Base-by-base conservation (phyloP, 1,140 invertebrate species). In the Condylostylus longicornis region DNA sequence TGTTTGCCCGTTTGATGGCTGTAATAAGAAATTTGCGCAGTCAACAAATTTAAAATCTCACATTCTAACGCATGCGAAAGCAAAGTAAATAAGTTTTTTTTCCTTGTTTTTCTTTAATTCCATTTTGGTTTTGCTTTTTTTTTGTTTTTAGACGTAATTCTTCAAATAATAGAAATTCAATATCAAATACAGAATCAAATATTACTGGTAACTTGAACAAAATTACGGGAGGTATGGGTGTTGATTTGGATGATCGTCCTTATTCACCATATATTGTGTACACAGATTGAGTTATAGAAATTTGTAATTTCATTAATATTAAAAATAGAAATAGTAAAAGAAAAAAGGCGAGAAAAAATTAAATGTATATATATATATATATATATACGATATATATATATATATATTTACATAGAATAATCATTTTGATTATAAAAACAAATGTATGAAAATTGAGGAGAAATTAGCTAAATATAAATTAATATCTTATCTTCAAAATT, bases 1-100 rank as follows among this genome's bases (percentile, higher is more conserved):
- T 58, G 91, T 96, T 19, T 97, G 93, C 70, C 93, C 91, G 0
- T 97, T 97, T 66, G 91, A 97, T 63, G 89, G 88, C 18, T 98
- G 93, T 65, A 95, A 90, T 61, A 97, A 97, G 67, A 96, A 96
- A 58, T 98, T 98, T 70, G 93, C 93, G 20, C 93, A 97, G 66
- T 93, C 88, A 23, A 97, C 91, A 44, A 98, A 97, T 65, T 70
- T 98, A 18, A 97, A 98, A 63, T 96, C 91, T 48, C 93, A 97
- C 63, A 95, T 97, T 65, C 70, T 97, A 48, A 98, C 93, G 37
- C 93, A 97, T 65, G 89, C 91, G 37, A 96, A 96, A 70, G 83
- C 87, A 44, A 91, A 91, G 80, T 82, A 53, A 67, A 72, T 73
- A 47, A 42, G 8, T 19, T n/a, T 22, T 34, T 19, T 18, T 34